Percentiles rank a stretch among this genome's conserved stretches.
These are phyloP conservation scores for Neoitamus cyanurus DNA, from an alignment of 2,888 invertebrate genomes.

Conservation along the genomic window DNA sequence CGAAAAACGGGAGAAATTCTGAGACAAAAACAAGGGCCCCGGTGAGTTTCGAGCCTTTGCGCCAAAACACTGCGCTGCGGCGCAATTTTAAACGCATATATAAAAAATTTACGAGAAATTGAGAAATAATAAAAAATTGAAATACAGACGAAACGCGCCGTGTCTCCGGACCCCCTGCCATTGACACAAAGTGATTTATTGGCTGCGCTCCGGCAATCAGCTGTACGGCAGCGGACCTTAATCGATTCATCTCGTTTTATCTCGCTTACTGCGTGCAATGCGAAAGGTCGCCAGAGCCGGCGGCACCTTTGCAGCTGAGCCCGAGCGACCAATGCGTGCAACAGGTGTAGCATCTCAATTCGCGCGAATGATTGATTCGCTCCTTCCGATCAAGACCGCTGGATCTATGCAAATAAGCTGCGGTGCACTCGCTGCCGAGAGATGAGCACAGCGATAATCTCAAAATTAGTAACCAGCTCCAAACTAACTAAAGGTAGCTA, in stretches of 20 bases:
- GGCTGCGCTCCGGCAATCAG: constrained; percentile 34
- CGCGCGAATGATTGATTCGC: constrained; percentile 11
- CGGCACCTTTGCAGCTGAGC: constrained; percentile 7
- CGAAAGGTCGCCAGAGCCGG: background rate
- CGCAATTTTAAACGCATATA: background rate
- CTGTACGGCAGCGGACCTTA: constrained; percentile 8
- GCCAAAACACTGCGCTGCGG: background rate
- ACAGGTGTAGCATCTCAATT: constrained; percentile 42
- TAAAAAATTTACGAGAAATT: background rate
- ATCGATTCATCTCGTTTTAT: constrained; percentile 18
- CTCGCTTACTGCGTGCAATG: background rate
- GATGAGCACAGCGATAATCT: background rate
- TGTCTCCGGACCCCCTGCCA: constrained; percentile 27
- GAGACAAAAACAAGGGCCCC: background rate
- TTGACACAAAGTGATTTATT: constrained; percentile 43
- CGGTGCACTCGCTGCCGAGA: background rate
- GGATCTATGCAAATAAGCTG: background rate
- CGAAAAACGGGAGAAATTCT: background rate
- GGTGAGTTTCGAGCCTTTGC: background rate
- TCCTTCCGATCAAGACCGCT: background rate
- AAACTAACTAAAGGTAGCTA: background rate
- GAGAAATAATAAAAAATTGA: constrained; percentile 6
- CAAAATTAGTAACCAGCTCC: background rate
- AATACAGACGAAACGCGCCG: background rate
- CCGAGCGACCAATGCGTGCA: background rate